These are phyloP conservation scores for Otolemur garnettii DNA, from an alignment of 2,113 vertebrate genomes.

Conservation along the genomic window DNA sequence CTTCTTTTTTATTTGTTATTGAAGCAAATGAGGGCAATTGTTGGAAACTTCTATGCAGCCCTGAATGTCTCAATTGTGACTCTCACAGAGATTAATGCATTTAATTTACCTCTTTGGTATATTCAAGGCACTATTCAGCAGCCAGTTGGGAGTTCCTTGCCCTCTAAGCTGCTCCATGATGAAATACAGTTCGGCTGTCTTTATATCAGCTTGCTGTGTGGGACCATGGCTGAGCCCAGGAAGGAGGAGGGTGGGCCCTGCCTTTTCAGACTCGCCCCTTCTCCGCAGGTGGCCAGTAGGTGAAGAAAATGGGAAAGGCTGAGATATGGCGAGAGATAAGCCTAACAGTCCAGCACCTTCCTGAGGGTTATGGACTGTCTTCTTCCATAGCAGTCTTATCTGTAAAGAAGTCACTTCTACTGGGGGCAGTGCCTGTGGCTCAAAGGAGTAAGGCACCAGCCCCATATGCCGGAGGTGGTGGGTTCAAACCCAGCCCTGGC, in stretches of 20 bases:
- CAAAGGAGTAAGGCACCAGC: too few relatives aligned
- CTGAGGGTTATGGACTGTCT: not conserved
- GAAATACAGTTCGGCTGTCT: not conserved
- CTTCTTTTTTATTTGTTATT: slow-evolving; percentile 84
- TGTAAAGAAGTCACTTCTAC: not conserved
- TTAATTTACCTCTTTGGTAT: slow-evolving; percentile 85
- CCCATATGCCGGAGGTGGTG: too few relatives aligned
- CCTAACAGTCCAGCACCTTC: not conserved
- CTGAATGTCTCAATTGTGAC: slow-evolving; percentile 75
- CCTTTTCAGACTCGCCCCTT: not conserved
- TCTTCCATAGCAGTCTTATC: not conserved
- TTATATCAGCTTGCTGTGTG: not conserved
- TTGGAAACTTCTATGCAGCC: slow-evolving; percentile 77
- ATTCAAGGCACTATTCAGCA: slow-evolving; percentile 61
- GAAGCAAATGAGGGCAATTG: slow-evolving; percentile 88
- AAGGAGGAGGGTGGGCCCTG: not conserved
- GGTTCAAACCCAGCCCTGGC: too few relatives aligned
- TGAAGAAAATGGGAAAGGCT: not conserved
- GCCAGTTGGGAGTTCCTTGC: slow-evolving; percentile 45
- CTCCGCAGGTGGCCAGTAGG: not conserved
- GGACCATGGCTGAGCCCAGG: not conserved
- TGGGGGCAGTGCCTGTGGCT: too few relatives aligned
- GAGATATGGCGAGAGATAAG: not conserved
- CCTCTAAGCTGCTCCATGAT: not conserved
- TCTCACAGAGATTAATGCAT: slow-evolving; percentile 85